Evolutionary conservation across 2,113 vertebrate species (phyloP).

Genomic region (Pteronura brasiliensis): DNA sequence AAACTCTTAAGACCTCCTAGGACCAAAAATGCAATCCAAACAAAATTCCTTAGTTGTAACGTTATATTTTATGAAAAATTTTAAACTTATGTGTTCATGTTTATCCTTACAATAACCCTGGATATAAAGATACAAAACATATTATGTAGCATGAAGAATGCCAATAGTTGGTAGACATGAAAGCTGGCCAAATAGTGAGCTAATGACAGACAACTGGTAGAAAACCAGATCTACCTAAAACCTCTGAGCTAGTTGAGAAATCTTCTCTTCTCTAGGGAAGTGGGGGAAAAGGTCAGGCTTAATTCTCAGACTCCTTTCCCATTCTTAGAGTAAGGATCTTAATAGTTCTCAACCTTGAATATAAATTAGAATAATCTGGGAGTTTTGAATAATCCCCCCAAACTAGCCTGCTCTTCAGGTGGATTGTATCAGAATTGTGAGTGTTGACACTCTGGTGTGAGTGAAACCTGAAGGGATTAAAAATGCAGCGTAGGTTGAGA

Average conservation of each 20-base stretch:
- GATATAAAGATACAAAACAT: neutral
- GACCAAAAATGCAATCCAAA: neutral
- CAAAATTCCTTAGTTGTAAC: neutral
- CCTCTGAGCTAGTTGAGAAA: neutral
- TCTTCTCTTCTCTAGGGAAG: neutral
- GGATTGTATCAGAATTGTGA: neutral
- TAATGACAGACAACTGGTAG: neutral
- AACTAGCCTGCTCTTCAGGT: neutral
- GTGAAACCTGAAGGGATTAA: neutral
- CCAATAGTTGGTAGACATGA: neutral
- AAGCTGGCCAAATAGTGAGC: neutral
- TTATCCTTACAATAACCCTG: neutral
- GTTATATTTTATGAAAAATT: neutral
- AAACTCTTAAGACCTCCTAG: neutral
- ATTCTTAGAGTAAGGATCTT: neutral
- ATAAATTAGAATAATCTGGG: neutral
- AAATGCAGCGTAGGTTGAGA: neutral
- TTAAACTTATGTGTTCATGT: neutral
- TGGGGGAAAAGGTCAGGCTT: fast-evolving
- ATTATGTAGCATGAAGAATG: neutral
- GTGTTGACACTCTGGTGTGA: neutral
- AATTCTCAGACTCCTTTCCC: neutral
- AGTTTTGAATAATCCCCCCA: neutral
- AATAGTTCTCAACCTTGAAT: neutral
- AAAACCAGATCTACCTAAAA: neutral